phyloP scores from a whole-genome alignment of 2,113 vertebrate genomes.

The Thinocorus orbignyianus region DNA sequence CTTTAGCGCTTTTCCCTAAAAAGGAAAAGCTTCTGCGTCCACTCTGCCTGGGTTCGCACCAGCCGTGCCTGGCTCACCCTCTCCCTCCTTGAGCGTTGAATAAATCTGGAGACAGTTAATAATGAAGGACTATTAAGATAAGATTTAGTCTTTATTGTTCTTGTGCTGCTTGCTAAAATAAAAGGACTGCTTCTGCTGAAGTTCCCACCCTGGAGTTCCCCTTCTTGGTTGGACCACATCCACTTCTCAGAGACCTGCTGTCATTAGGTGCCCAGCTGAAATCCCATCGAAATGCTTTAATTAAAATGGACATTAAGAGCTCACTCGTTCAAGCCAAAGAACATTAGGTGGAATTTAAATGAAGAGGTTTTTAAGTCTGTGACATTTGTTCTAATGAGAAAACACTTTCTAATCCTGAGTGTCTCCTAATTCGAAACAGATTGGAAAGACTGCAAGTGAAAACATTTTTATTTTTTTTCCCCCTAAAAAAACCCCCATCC shows the following conservation, averaged over 20 bases:
- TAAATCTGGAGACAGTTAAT: constrained; percentile 27
- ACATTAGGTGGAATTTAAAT: constrained; percentile 70
- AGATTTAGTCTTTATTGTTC: constrained; percentile 35
- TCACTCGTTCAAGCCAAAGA: constrained; percentile 67
- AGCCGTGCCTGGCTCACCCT: not conserved
- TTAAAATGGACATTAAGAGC: constrained; percentile 71
- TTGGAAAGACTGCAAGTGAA: constrained; percentile 44
- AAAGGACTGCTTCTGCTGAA: constrained; percentile 13
- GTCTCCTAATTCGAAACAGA: constrained; percentile 50
- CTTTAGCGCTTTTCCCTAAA: not conserved
- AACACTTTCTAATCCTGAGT: constrained; percentile 56
- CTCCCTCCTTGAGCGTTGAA: not conserved
- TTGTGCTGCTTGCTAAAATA: not conserved
- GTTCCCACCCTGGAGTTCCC: not conserved
- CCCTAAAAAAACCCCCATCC: not conserved
- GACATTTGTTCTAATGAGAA: constrained; percentile 74
- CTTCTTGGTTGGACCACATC: not conserved
- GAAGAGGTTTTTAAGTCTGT: constrained; percentile 60
- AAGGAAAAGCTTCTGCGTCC: not conserved
- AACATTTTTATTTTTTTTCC: not conserved
- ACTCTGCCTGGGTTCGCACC: not conserved
- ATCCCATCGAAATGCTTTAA: constrained; percentile 57
- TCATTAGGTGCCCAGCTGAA: constrained; percentile 26
- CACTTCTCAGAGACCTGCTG: constrained; percentile 6
- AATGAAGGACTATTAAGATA: constrained; percentile 28